A percentile compares a stretch with the other conserved stretches of the same genome.
Conservation (phyloP, 2,888 invertebrate genomes). For the Eristalis intricaria region DNA sequence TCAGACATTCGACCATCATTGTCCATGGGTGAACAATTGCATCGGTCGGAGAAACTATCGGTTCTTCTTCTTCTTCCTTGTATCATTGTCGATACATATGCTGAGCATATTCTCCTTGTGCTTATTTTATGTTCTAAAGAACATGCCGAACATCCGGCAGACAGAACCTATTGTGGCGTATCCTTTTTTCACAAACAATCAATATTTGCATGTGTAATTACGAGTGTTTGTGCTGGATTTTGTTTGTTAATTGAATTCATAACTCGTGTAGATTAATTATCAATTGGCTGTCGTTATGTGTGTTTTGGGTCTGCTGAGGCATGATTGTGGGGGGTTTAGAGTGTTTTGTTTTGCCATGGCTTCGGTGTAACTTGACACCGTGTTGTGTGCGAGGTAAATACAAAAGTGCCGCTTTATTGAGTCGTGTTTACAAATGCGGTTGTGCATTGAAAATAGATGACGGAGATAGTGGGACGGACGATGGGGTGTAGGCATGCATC, state of each 20-base stretch:
- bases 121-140: constrained; percentile 94
- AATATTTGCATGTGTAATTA: background rate
- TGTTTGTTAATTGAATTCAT: background rate
- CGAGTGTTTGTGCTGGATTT: background rate
- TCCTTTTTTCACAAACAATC: constrained; percentile 84
- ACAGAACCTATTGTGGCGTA: constrained; percentile 92
- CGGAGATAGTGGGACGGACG: no score
- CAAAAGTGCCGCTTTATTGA: background rate
- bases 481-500: no score
- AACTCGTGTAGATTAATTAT: background rate
- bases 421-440: no score
- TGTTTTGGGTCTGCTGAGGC: background rate
- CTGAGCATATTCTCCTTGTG: constrained; percentile 97
- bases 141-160: constrained; percentile 90
- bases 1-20: constrained; percentile 99
- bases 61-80: constrained; percentile 99
- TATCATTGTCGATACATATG: constrained; percentile 98
- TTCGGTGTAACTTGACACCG: no score
- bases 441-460: no score
- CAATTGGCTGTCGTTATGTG: background rate
- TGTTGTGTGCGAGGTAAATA: background rate
- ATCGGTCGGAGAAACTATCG: constrained; percentile 98
- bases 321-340: no score
- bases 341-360: no score
- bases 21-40: constrained; percentile 98